These are phyloP conservation scores for Chironex yamaguchii DNA, from an alignment of 30 jellyfish, hydroid and myxozoan genomes.

Conservation along the genomic window DNA sequence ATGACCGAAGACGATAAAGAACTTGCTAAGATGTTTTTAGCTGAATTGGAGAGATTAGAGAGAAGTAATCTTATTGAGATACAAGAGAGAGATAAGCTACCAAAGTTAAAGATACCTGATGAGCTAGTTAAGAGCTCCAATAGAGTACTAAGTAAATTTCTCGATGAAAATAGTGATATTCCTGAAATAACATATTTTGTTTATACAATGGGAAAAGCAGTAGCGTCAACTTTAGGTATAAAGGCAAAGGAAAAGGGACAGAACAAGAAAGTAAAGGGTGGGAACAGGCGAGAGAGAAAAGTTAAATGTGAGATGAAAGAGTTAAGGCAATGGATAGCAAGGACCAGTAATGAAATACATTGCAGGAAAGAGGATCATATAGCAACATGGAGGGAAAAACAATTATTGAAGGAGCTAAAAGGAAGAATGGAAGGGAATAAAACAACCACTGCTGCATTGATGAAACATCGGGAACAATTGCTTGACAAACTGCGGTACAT, in stretches of 20 bases:
- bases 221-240: constrained; percentile 4
- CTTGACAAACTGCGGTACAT: constrained; percentile 11
- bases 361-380: neutral
- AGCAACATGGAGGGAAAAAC: constrained; percentile 25
- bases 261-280: neutral
- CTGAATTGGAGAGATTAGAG: constrained; percentile 7
- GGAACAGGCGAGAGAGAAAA: constrained; percentile 11
- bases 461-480: neutral
- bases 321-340: neutral
- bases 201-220: constrained; percentile 9
- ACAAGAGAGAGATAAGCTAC: constrained; percentile 13
- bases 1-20: constrained; percentile 3
- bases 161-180: neutral
- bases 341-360: constrained; percentile 8
- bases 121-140: constrained; percentile 1
- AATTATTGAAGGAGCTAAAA: neutral
- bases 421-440: neutral
- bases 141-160: neutral
- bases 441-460: neutral
- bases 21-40: neutral
- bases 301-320: constrained; percentile 3
- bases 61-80: neutral
- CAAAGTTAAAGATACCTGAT: neutral
- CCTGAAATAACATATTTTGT: constrained; percentile 1
- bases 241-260: constrained; percentile 1